Conservation (phyloP, 2,888 invertebrate genomes). For the Meta bourneti region DNA sequence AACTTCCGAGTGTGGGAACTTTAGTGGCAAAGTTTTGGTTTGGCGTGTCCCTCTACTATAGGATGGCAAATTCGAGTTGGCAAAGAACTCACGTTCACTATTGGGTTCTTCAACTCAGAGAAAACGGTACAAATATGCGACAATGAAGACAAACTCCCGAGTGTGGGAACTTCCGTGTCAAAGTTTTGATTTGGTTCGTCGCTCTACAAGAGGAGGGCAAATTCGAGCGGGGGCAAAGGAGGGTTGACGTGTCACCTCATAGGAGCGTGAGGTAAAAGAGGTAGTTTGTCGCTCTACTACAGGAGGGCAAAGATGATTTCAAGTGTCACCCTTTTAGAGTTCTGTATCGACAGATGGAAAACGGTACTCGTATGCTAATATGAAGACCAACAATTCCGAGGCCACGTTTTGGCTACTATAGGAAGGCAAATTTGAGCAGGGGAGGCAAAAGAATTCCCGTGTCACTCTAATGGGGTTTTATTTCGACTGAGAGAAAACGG, state of each 20-base stretch:
- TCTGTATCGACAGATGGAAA: no score
- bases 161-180: neutral
- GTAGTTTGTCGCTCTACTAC: no score
- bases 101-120: neutral
- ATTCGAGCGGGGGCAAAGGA: neutral
- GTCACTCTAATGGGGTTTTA: no score
- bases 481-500: no score
- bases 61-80: neutral
- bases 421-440: neutral
- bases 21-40: neutral
- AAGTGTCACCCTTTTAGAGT: no score
- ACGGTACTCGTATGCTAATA: no score
- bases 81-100: no score
- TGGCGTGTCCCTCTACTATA: neutral
- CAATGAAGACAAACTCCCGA: neutral
- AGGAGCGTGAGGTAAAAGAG: slow-evolving; percentile 7
- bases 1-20: no score
- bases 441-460: neutral
- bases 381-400: no score
- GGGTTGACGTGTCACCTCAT: neutral
- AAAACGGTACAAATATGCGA: neutral
- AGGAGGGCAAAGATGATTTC: no score
- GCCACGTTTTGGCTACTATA: neutral
- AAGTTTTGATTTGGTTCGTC: neutral
- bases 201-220: neutral